These are phyloP conservation scores for Zoanthus sansibaricus DNA, from an alignment of 92 coral and sea anemone genomes.

Conservation along the genomic window DNA sequence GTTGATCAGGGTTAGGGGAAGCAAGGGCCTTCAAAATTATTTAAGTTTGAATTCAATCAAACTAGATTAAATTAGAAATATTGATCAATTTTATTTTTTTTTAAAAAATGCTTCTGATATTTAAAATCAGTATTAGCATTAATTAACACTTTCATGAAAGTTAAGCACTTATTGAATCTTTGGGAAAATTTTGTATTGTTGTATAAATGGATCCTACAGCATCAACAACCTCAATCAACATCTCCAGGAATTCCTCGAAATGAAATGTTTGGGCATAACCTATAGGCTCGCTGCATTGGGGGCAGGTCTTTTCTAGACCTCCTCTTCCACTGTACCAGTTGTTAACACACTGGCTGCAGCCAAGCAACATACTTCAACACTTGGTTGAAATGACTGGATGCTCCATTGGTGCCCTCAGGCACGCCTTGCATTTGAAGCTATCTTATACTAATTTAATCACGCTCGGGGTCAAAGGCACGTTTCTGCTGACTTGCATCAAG, in stretches of 20 bases:
- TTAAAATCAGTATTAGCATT: too few species aligned
- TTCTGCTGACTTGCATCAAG: conserved; percentile 36
- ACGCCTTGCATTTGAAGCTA: conserved; percentile 55
- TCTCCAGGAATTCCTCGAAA: conserved; percentile 19
- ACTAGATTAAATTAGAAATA: too few species aligned
- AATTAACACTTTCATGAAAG: too few species aligned
- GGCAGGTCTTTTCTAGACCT: conserved; percentile 49
- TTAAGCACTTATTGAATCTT: too few species aligned
- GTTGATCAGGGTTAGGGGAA: too few species aligned
- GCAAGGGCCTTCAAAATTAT: too few species aligned
- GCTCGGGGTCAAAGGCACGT: conserved; percentile 40
- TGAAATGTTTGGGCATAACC: conserved; percentile 59
- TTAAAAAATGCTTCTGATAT: too few species aligned
- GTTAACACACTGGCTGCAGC: conserved; percentile 46
- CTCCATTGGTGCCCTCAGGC: conserved; percentile 37
- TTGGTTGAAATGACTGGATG: conserved; percentile 47
- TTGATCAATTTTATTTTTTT: too few species aligned
- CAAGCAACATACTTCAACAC: conserved; percentile 46
- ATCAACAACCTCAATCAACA: too few species aligned
- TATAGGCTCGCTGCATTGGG: conserved; percentile 27
- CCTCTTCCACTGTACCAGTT: conserved; percentile 51
- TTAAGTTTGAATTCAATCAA: too few species aligned
- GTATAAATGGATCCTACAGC: too few species aligned
- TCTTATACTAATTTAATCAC: conserved; percentile 45
- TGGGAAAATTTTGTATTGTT: too few species aligned